Conservation (phyloP, 2,888 invertebrate species). For the Amphiduros pacificus region DNA sequence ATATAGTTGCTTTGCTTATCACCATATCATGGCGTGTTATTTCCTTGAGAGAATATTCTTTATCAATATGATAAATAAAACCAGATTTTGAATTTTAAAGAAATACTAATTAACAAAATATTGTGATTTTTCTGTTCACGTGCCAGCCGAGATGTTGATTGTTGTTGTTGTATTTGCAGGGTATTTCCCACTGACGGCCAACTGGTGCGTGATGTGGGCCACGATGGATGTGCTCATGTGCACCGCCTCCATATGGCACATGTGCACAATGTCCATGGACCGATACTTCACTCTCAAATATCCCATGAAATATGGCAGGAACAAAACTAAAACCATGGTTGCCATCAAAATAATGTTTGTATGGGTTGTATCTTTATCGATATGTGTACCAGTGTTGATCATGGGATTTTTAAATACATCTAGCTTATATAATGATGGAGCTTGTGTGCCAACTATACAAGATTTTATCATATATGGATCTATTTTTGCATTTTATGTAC, state of each 20-base stretch:
- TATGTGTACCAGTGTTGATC: slow-evolving; percentile 60
- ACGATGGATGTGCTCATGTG: slow-evolving; percentile 68
- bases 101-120: too few relatives aligned
- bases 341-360: slow-evolving; percentile 85
- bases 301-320: slow-evolving; percentile 73
- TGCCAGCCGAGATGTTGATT: too few relatives aligned
- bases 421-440: slow-evolving; percentile 40
- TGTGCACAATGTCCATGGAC: slow-evolving; percentile 66
- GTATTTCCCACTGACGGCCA: slow-evolving; percentile 74
- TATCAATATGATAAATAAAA: too few relatives aligned
- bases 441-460: slow-evolving; percentile 45
- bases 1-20: too few relatives aligned
- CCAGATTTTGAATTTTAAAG: too few relatives aligned
- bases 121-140: too few relatives aligned
- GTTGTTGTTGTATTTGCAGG: slow-evolving; percentile 65
- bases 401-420: slow-evolving; percentile 45
- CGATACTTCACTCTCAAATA: slow-evolving; percentile 86
- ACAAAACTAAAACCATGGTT: slow-evolving; percentile 56
- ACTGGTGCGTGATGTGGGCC: slow-evolving; percentile 75
- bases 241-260: slow-evolving; percentile 65
- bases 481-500: slow-evolving; percentile 93
- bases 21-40: too few relatives aligned
- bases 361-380: slow-evolving; percentile 78
- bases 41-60: too few relatives aligned
- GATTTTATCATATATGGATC: slow-evolving; percentile 77